Percentiles rank a stretch among this genome's conserved stretches.
These are phyloP conservation scores for Pteruthius melanotis DNA, from an alignment of 2,113 vertebrate genomes.

Conservation along the genomic window DNA sequence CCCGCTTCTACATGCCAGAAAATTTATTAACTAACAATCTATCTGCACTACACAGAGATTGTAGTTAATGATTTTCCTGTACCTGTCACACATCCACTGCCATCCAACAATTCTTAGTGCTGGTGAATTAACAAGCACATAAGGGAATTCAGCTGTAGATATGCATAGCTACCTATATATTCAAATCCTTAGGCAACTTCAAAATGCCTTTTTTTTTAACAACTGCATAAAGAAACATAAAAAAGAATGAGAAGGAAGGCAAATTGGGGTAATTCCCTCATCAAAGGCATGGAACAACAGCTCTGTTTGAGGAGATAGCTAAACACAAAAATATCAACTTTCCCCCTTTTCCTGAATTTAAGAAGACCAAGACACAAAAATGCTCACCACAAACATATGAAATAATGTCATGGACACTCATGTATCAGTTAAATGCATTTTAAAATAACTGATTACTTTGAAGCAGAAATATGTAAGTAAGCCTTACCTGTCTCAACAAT, in stretches of 20 bases:
- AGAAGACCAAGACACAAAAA: neutral
- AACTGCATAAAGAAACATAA: neutral
- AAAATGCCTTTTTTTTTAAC: neutral
- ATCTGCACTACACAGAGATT: neutral
- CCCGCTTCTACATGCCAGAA: neutral
- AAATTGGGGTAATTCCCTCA: neutral
- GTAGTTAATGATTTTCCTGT: slow-evolving; percentile 14
- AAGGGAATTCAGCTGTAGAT: neutral
- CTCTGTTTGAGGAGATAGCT: neutral
- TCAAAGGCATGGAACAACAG: neutral
- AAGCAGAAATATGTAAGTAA: neutral
- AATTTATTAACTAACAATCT: slow-evolving; percentile 25
- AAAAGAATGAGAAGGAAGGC: neutral
- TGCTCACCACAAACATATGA: neutral
- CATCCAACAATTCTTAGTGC: neutral
- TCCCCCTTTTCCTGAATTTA: neutral
- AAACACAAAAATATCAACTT: neutral
- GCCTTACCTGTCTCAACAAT: slow-evolving; percentile 87
- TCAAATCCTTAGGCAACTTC: neutral
- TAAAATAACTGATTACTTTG: neutral
- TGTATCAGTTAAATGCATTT: neutral
- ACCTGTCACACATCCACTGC: neutral
- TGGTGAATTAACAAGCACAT: slow-evolving; percentile 23
- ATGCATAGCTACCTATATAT: neutral
- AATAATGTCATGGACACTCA: neutral